Percentiles rank a stretch among this genome's conserved stretches.
These are phyloP conservation scores for Calliphora vomitoria DNA, from an alignment of 2,888 invertebrate genomes.

Conservation along the genomic window DNA sequence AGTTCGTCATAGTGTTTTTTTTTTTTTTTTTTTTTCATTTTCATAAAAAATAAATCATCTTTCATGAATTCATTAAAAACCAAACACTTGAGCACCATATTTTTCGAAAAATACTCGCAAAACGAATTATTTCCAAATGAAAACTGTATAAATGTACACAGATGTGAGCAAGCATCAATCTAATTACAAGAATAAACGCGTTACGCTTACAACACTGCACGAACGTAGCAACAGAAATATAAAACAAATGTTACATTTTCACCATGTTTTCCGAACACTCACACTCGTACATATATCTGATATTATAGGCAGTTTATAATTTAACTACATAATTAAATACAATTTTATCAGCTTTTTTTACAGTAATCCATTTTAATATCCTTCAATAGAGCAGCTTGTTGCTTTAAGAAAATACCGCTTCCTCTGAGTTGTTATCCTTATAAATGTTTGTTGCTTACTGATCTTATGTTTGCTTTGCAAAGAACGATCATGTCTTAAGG, in stretches of 20 bases:
- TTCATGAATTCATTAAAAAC: slow-evolving; percentile 57
- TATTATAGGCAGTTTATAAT: background rate
- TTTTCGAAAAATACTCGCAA: slow-evolving; percentile 21
- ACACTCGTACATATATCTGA: too few species aligned
- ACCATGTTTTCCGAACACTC: background rate
- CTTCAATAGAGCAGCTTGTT: background rate
- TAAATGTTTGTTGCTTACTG: slow-evolving; percentile 53
- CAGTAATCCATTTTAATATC: slow-evolving; percentile 7
- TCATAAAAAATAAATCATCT: slow-evolving; percentile 41
- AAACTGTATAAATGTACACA: slow-evolving; percentile 56
- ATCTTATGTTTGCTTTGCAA: slow-evolving; percentile 26
- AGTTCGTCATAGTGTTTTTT: slow-evolving; percentile 42
- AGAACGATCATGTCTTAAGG: slow-evolving; percentile 58
- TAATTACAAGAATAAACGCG: slow-evolving; percentile 63
- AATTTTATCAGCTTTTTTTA: background rate
- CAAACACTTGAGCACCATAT: background rate
- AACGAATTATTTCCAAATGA: slow-evolving; percentile 27
- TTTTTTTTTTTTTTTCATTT: background rate
- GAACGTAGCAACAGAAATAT: slow-evolving; percentile 7
- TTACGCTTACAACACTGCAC: slow-evolving; percentile 58
- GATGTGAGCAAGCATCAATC: slow-evolving; percentile 64
- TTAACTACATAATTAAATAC: background rate
- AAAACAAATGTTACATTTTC: slow-evolving; percentile 59
- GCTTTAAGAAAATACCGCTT: background rate
- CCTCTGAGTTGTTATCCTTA: slow-evolving; percentile 45